Conservation (phyloP, 2,797 vertebrate genomes). For the Allochrocebus solatus region DNA sequence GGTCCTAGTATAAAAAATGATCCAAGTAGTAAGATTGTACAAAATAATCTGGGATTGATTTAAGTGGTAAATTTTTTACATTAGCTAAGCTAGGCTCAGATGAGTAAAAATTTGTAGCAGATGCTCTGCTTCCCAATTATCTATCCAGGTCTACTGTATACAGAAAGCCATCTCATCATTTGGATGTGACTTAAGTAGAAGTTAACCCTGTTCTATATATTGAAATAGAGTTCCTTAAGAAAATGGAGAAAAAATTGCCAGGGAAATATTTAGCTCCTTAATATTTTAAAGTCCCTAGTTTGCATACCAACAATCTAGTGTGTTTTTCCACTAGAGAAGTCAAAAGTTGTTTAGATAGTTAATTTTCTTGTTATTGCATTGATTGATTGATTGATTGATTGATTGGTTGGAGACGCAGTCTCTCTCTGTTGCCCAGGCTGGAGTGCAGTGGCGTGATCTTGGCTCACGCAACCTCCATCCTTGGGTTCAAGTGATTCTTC, state of each 20-base stretch:
- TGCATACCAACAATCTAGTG: not conserved
- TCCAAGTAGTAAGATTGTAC: not conserved
- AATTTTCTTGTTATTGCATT: not conserved
- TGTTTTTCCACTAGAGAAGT: not conserved
- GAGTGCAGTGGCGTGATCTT: not conserved
- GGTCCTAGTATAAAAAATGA: not conserved
- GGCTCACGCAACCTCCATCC: not conserved
- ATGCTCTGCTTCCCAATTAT: not conserved
- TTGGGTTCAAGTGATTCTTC: not conserved
- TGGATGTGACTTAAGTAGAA: not conserved
- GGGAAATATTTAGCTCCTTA: not conserved
- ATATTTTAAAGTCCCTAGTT: conserved; percentile 2
- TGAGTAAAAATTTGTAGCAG: not conserved
- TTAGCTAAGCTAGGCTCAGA: not conserved
- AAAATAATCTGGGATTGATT: conserved; percentile 16
- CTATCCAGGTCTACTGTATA: not conserved
- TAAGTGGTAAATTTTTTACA: conserved; percentile 12
- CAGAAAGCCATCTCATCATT: not conserved
- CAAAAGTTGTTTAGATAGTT: not conserved
- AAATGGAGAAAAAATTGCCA: conserved; percentile 24
- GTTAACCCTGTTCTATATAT: not conserved
- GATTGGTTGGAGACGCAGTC: not conserved
- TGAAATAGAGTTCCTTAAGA: conserved; percentile 27
- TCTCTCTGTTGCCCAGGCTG: not conserved
- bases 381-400: too few relatives aligned